Base-by-base conservation (phyloP, 2,113 vertebrate genomes). In the Otocyon megalotis region DNA sequence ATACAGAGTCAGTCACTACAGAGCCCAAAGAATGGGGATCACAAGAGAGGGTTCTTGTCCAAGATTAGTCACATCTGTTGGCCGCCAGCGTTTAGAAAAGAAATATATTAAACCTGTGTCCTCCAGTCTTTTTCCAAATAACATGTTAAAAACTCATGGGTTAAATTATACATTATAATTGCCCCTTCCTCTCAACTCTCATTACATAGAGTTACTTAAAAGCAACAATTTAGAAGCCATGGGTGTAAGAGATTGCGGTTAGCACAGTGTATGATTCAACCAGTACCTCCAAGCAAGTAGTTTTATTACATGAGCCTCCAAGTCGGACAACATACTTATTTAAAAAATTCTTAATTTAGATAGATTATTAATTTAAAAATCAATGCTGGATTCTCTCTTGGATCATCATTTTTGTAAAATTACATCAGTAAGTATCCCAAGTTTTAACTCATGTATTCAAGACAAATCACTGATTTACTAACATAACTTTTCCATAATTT, bases 361-460 rank as follows among this genome's bases (percentile, higher is more conserved):
- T 56, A 48, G 20, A 65, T 35, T 81, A 50, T 79, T 84, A 37
- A 74, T 76, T 97, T 88, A 53, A 80, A 95, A 96, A 65, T 84
- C 58, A 83, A 32, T 19, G 14, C 5, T 37, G 24, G 26, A 12
- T 32, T 28, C 2, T 92, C 11, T 71, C 58, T 79, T 37, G 62
- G 50, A 37, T 74, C 32, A 82, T 28, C 2, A 3, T 88, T 90
- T 84, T 24, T n/a, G 1, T 67, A 74, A 79, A 96, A 69, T 62
- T 63, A 17, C 48, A 30, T 65, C 89, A 83, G 43, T 54, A 32
- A 94, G 37, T 60, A 54, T 74, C 22, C 65, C 30, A 83, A n/a
- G 48, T 79, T 69, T 88, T 81, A 65, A 62, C 30, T 26, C 30
- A 1, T 90, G 20, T 35, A 35, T 83, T 74, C 9, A 94, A 82